Base-by-base conservation (phyloP, 2,797 vertebrate species). In the Scleropages formosus region DNA sequence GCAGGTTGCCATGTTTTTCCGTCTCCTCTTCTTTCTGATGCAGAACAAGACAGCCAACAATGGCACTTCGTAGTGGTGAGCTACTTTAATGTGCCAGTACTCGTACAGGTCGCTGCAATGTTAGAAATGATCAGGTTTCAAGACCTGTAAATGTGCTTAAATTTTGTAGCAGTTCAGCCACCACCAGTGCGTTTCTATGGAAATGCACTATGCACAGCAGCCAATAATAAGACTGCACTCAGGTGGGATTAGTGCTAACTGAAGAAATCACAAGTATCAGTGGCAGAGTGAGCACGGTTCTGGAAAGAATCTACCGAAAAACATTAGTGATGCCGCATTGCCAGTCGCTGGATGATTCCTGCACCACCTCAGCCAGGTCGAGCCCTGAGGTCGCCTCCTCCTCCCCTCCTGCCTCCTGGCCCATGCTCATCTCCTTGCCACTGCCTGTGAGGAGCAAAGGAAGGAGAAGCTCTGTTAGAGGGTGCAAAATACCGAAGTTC, bases 301-400 rank as follows among this genome's bases (percentile, higher is more conserved):
- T 8, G 47, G 18, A 10, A 51, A 56, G 59, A 22, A 31, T 46
- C 91, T 82, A 91, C 84, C 93, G 91, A 87, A 98, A 98, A 84
- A 96, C 95, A 8, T 87, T 94, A 77, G 93, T 82, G 78, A 95
- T 93, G 73, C 85, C 80, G 73, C 88, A 89, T 83, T 96, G 96
- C 96, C 97, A 98, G 84, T 97, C 95, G 78, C 86, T 91, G 0
- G 94, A 84, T 0, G 95, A 84, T 81, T 96, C 96, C 79, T 91
- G 93, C 12, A 93, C 95, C 78, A 95, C 95, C 70, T 96, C 95
- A 79, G 96, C 96, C 82, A 98, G 92, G 83, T 94, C 94, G 13
- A 98, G 90, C 6, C 92, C 89, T 10, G 92, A 89, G 18, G 91
- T 87, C 9, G 94, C 90, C 76, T 94, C 89, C 0, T 88, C 94